These are phyloP conservation scores for Himalopsyche phryganea DNA, from an alignment of 1,140 invertebrate species.

Conservation along the genomic window DNA sequence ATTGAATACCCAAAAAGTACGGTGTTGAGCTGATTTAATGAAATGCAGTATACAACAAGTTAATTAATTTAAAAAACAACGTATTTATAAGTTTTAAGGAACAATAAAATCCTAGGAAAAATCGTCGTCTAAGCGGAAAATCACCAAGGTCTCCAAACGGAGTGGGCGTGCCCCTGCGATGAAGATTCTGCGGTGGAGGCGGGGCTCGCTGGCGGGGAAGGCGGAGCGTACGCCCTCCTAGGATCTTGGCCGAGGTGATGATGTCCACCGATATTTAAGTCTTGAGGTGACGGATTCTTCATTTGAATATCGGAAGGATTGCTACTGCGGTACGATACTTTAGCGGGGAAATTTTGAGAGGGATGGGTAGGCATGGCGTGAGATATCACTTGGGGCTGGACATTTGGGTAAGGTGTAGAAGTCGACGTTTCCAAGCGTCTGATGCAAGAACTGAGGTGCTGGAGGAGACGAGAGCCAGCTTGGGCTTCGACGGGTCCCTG, in stretches of 20 bases:
- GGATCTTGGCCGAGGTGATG: background rate
- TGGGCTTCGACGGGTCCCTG: constrained; percentile 6
- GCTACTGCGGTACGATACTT: constrained; percentile 1
- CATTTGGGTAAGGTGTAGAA: background rate
- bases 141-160: constrained; percentile 25
- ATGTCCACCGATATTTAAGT: background rate
- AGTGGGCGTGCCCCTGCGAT: constrained; percentile 13
- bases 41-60: too few relatives aligned
- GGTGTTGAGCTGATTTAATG: too few relatives aligned
- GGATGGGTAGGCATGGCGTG: background rate
- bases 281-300: too few relatives aligned
- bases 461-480: constrained; percentile 12
- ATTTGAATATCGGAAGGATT: background rate
- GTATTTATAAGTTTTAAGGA: too few relatives aligned
- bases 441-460: constrained; percentile 19
- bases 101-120: too few relatives aligned
- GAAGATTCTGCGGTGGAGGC: constrained; percentile 6
- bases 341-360: constrained; percentile 6
- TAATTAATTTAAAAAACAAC: too few relatives aligned
- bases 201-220: constrained; percentile 21
- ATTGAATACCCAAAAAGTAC: too few relatives aligned
- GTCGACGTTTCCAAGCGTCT: constrained; percentile 11
- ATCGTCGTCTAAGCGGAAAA: background rate
- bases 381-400: background rate
- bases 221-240: constrained; percentile 13